Conservation (phyloP, 2,888 invertebrate species). For the Sicus ferrugineus region DNA sequence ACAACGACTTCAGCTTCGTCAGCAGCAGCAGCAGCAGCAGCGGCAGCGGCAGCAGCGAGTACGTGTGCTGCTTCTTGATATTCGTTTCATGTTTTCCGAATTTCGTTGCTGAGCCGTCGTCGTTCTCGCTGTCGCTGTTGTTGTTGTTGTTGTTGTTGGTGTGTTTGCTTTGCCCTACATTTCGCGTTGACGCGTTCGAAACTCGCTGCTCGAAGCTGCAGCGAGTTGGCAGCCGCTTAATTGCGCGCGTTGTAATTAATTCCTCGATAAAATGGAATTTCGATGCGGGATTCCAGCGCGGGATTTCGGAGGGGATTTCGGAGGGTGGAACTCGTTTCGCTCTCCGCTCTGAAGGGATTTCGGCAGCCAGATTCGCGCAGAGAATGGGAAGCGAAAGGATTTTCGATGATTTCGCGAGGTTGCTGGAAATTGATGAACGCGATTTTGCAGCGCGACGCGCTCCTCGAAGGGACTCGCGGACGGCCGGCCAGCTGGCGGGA, state of each 20-base stretch:
- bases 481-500: conserved; percentile 42
- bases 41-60: background rate
- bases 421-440: background rate
- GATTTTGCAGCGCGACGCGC: background rate
- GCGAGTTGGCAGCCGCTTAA: conserved; percentile 13
- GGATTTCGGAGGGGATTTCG: too few species aligned
- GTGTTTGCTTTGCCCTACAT: conserved; percentile 13
- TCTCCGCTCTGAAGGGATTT: too few species aligned
- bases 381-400: too few species aligned
- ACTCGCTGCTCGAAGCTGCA: background rate
- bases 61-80: conserved; percentile 2
- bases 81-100: background rate
- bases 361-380: too few species aligned
- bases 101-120: conserved; percentile 26
- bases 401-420: too few species aligned
- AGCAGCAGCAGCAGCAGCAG: background rate
- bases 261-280: background rate
- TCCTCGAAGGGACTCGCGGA: background rate
- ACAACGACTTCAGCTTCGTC: background rate
- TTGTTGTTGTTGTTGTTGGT: conserved; percentile 55
- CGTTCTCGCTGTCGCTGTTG: conserved; percentile 45
- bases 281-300: too few species aligned
- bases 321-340: too few species aligned
- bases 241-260: conserved; percentile 14
- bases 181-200: background rate